Conservation (phyloP, 30 jellyfish, hydroid and myxozoan genomes). For the Aurelia aurita region DNA sequence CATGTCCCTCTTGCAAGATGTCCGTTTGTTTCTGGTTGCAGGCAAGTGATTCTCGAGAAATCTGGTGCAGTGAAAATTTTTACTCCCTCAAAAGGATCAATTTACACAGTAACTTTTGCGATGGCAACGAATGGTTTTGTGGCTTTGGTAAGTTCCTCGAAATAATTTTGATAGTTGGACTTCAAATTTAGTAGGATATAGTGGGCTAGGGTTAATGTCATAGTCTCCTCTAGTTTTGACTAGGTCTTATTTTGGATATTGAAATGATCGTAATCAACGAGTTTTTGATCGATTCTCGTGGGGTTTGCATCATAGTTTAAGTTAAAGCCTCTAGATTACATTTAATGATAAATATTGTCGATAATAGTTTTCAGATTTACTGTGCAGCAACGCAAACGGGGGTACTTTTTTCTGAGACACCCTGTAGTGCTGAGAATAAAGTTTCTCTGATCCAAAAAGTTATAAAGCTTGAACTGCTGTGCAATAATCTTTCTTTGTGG, state of each 20-base stretch:
- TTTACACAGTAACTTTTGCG: conserved; percentile 10
- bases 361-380: too few species aligned
- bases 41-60: conserved; percentile 65
- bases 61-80: neutral
- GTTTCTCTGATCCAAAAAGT: too few species aligned
- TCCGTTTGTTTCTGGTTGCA: conserved; percentile 81
- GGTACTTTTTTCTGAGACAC: too few species aligned
- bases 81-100: neutral
- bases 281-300: neutral
- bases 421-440: too few species aligned
- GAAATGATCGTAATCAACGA: too few species aligned
- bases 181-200: neutral
- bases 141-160: conserved; percentile 37
- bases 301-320: neutral
- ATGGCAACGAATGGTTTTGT: neutral
- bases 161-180: neutral
- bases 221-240: neutral
- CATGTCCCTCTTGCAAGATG: conserved; percentile 56
- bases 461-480: too few species aligned
- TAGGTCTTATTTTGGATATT: too few species aligned
- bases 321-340: too few species aligned
- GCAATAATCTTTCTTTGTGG: too few species aligned
- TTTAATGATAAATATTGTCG: too few species aligned
- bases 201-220: neutral
- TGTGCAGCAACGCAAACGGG: too few species aligned